phyloP scores from a whole-genome alignment of 92 coral and sea anemone species.

The Chrysogorgia sp. region DNA sequence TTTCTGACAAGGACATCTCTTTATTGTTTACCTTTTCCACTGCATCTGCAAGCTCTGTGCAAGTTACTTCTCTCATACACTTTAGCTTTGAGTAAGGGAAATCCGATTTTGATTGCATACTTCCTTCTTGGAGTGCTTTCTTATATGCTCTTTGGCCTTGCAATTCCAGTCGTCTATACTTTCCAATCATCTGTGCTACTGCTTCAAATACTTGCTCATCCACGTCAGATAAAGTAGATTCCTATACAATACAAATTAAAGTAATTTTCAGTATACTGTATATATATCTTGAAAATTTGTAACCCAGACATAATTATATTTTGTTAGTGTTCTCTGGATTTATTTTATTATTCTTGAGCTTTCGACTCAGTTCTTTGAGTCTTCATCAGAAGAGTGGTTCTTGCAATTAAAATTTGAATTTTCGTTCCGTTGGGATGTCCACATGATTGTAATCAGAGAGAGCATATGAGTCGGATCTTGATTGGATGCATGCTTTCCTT shows the following conservation, averaged over 20 bases:
- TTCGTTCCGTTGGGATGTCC: too few species aligned
- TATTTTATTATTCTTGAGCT: too few species aligned
- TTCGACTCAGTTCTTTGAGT: too few species aligned
- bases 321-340: too few species aligned
- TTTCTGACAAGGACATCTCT: conserved; percentile 15
- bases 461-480: too few species aligned
- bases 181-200: background rate
- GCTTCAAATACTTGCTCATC: background rate
- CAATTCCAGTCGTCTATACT: conserved; percentile 25
- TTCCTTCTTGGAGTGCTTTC: conserved; percentile 11
- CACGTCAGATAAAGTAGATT: conserved; percentile 8
- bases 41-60: conserved; percentile 1
- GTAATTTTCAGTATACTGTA: background rate
- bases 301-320: too few species aligned
- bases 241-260: conserved; percentile 1
- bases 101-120: background rate
- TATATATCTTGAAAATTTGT: too few species aligned
- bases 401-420: too few species aligned
- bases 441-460: too few species aligned
- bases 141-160: conserved; percentile 46
- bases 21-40: background rate
- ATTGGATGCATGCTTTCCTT: too few species aligned
- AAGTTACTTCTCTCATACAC: conserved; percentile 33
- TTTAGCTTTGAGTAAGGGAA: conserved; percentile 31
- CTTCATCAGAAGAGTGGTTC: too few species aligned